phyloP scores from a whole-genome alignment of 2,113 vertebrate genomes.

The Nipponia nippon region DNA sequence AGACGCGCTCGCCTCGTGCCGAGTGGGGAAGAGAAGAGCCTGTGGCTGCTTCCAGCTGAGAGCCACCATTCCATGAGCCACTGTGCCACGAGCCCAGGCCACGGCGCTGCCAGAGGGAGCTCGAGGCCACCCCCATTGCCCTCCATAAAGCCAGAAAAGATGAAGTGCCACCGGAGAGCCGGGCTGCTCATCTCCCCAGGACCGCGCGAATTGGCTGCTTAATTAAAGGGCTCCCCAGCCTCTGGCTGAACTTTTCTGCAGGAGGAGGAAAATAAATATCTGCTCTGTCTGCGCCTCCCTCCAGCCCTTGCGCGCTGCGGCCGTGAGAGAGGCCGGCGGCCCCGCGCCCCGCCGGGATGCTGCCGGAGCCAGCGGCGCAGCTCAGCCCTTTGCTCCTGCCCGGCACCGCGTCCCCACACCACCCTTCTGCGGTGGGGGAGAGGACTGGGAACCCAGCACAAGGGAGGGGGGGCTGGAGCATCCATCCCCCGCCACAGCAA shows the following conservation, averaged over 20 bases:
- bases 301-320: background rate
- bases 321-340: background rate
- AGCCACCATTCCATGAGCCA: background rate
- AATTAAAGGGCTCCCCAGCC: background rate
- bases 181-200: background rate
- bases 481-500: background rate
- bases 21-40: background rate
- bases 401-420: accelerated
- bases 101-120: accelerated
- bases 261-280: background rate
- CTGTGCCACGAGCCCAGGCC: background rate
- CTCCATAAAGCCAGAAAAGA: background rate
- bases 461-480: background rate
- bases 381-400: background rate
- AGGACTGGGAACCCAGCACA: background rate
- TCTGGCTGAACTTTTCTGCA: conserved; percentile 42
- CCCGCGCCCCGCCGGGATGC: background rate
- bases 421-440: background rate
- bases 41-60: background rate
- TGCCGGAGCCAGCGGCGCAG: background rate
- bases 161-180: accelerated
- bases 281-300: background rate
- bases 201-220: background rate
- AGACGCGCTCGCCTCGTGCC: background rate
- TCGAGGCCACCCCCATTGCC: background rate